A percentile compares a stretch with the other conserved stretches of the same genome.
Conservation (phyloP, 2,888 invertebrate genomes). For the Helleia helle region DNA sequence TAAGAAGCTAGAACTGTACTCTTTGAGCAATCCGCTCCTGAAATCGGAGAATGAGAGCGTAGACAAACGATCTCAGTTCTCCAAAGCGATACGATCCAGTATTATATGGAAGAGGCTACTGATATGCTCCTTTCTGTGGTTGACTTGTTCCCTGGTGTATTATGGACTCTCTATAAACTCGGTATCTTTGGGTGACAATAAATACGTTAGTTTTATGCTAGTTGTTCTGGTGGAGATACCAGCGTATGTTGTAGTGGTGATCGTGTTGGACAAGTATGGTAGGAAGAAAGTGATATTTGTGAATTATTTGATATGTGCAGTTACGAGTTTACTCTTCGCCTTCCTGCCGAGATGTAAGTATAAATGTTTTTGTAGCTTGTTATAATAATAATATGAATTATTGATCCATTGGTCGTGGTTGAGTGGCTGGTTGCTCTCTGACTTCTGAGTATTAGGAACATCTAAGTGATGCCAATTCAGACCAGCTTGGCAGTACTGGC, state of each 20-base stretch:
- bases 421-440: too few species aligned
- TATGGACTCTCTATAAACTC: constrained; percentile 87
- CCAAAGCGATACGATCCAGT: constrained; percentile 68
- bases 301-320: constrained; percentile 76
- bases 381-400: too few species aligned
- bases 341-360: constrained; percentile 75
- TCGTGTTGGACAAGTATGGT: constrained; percentile 78
- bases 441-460: too few species aligned
- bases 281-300: constrained; percentile 76
- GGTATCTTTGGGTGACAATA: constrained; percentile 81
- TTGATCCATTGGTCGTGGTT: too few species aligned
- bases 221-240: constrained; percentile 81
- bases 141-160: constrained; percentile 85
- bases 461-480: too few species aligned
- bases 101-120: constrained; percentile 74
- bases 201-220: constrained; percentile 83
- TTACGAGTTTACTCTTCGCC: constrained; percentile 74
- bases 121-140: constrained; percentile 84
- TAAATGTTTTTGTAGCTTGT: too few species aligned
- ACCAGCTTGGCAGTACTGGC: too few species aligned
- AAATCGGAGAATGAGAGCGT: constrained; percentile 40
- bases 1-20: constrained; percentile 55
- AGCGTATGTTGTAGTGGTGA: constrained; percentile 78
- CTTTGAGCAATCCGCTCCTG: constrained; percentile 54
- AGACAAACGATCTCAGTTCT: constrained; percentile 54